A percentile compares a stretch with the other conserved stretches of the same genome.
Evolutionary conservation across 2,797 vertebrate genomes (phyloP).

Genomic region (Hemitrygon akajei): DNA sequence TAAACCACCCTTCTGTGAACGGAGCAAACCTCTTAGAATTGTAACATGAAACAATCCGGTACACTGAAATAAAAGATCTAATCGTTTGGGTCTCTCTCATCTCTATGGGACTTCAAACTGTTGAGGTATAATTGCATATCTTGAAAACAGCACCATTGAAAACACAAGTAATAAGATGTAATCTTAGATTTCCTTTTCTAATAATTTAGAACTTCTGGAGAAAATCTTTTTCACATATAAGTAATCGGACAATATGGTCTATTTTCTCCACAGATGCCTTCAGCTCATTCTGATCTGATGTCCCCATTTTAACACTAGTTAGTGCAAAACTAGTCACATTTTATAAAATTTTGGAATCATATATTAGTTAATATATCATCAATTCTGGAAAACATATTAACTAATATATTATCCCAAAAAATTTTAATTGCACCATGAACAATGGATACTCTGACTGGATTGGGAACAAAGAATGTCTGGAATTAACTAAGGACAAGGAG

Average conservation of each 20-base stretch:
- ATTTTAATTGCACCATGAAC: not conserved
- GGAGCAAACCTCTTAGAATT: too few relatives aligned
- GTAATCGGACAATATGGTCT: not conserved
- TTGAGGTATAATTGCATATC: too few relatives aligned
- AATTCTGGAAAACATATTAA: not conserved
- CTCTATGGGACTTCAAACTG: too few relatives aligned
- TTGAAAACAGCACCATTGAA: not conserved
- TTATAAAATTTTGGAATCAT: too few relatives aligned
- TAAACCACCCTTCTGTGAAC: too few relatives aligned
- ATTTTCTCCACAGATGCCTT: not conserved
- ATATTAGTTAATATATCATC: too few relatives aligned
- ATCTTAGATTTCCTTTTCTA: not conserved
- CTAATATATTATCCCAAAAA: not conserved
- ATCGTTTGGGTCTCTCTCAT: too few relatives aligned
- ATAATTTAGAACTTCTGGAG: not conserved
- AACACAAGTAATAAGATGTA: not conserved
- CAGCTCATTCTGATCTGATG: not conserved
- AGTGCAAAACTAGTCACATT: not conserved
- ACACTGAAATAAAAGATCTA: too few relatives aligned
- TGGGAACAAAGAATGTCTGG: not conserved
- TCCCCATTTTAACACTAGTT: not conserved
- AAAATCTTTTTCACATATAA: not conserved
- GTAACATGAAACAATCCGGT: too few relatives aligned
- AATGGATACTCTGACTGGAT: not conserved
- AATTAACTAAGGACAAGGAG: not conserved